These are phyloP conservation scores for Cyanoramphus novaezelandiae DNA, from an alignment of 2,113 vertebrate genomes.

Conservation along the genomic window DNA sequence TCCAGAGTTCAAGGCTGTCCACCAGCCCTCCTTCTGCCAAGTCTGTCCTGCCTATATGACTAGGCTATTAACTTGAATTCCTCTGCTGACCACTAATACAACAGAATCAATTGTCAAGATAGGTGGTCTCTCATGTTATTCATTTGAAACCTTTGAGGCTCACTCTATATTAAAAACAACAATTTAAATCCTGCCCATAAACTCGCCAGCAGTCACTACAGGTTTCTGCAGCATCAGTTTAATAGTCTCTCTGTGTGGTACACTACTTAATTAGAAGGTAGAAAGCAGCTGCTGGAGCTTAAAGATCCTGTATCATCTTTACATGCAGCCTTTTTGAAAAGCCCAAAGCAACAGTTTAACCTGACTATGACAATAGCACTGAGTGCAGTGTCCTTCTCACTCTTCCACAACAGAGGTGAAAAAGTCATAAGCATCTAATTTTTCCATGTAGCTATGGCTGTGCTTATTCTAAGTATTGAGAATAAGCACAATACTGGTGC, in stretches of 20 bases:
- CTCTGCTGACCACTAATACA: slow-evolving; percentile 3
- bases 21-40: background rate
- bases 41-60: background rate
- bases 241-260: background rate
- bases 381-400: background rate
- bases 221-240: slow-evolving; percentile 13
- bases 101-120: slow-evolving; percentile 10
- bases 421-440: background rate
- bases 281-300: background rate
- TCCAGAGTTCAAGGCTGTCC: slow-evolving; percentile 43
- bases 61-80: slow-evolving; percentile 31
- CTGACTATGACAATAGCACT: background rate
- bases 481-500: background rate
- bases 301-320: background rate
- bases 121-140: slow-evolving; percentile 33
- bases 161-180: background rate
- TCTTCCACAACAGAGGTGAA: background rate
- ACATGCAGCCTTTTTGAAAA: background rate
- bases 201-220: background rate
- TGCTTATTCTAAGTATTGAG: background rate
- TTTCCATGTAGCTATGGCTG: background rate
- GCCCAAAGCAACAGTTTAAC: background rate
- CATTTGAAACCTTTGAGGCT: background rate
- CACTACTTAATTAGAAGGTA: background rate
- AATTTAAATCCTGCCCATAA: background rate